Base-by-base conservation (phyloP, 2,888 invertebrate genomes). In the Lasioglossum morio region DNA sequence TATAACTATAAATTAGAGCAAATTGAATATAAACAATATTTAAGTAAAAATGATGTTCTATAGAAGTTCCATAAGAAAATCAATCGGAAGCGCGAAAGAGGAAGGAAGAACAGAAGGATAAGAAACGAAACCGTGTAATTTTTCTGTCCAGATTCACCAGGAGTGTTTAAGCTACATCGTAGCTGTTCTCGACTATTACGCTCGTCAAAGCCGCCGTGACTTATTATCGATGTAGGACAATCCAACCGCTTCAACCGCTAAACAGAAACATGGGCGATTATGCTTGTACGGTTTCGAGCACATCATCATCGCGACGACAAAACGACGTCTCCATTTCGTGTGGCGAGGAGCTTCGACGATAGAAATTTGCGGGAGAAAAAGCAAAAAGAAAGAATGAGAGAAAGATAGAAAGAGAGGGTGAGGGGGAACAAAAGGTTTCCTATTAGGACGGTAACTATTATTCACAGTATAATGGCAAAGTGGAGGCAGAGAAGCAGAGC, bases 401-500 rank as follows among this genome's bases (percentile, higher is more conserved):
- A 60, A 0, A 60, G 4, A n/a, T n/a, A n/a, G n/a, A n/a, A n/a
- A 60, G 12, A 14, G 60, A 1, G 12, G 0, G 60, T 4, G 12
- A 27, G 27, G 10, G 5, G 4, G 27, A 5, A n/a, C 60, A 66
- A 66, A 66, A n/a, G 8, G 37, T 40, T 69, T 69, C n/a, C 12
- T 69, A 12, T 40, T 69, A 37, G n/a, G 12, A 16, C 69, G 66
- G 37, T 12, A 37, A 40, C 77, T 77, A 81, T 88, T 88, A 82
- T 85, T 87, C 76, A 81, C 75, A 77, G 70, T 53, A 57, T 60
- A 73, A 37, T 16, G 81, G 60, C 78, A 48, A 60, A 75, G 77
- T 4, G 53, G 27, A 57, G 53, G 84, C 76, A 78, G 63, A 84
- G 79, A 89, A 85, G 78, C 72, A 72, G 66, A 48, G 63, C 53